These are phyloP conservation scores for Adela reaumurella DNA, from an alignment of 2,888 invertebrate genomes.

Conservation along the genomic window DNA sequence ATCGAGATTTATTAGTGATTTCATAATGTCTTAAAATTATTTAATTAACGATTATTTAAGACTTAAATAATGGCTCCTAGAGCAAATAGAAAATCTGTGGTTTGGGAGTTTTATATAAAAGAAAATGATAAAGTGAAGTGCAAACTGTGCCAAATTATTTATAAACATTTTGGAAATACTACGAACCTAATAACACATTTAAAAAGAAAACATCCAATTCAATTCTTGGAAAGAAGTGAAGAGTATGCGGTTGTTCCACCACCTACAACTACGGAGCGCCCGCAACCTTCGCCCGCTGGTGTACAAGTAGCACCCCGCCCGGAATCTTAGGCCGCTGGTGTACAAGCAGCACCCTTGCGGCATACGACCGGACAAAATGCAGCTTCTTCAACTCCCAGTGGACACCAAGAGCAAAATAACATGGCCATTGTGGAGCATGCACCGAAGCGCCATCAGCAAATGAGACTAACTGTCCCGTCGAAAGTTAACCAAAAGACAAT, in stretches of 20 bases:
- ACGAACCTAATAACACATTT: slow-evolving; percentile 11
- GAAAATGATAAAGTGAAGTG: slow-evolving; percentile 4
- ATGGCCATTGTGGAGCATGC: no score
- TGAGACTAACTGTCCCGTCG: slow-evolving; percentile 8
- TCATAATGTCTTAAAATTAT: no score
- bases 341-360: neutral
- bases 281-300: no score
- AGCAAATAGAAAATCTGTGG: no score
- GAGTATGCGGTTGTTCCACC: neutral
- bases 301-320: neutral
- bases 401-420: no score
- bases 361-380: no score
- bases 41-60: no score
- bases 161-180: slow-evolving; percentile 11
- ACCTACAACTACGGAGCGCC: neutral
- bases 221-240: slow-evolving; percentile 6
- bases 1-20: no score
- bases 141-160: slow-evolving; percentile 11
- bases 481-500: slow-evolving; percentile 10
- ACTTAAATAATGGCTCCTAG: no score
- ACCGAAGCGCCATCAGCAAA: slow-evolving; percentile 5
- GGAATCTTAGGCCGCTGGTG: no score
- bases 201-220: slow-evolving; percentile 11
- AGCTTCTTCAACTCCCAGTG: no score
- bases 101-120: no score